Base-by-base conservation (phyloP, 2,797 vertebrate genomes). In the Sphenopsis melanotis region DNA sequence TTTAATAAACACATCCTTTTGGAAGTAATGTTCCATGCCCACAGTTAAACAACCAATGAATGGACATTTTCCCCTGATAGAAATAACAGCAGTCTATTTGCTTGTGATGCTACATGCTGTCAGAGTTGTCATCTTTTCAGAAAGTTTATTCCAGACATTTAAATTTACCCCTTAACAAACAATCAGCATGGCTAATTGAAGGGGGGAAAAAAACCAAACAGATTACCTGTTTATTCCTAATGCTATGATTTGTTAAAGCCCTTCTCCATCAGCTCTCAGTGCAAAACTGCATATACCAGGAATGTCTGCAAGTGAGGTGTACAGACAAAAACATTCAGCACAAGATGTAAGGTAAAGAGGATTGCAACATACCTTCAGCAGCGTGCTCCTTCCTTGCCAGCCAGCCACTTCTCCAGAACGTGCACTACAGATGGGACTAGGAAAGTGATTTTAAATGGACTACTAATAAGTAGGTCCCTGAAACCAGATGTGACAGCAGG, bases 351-450 rank as follows among this genome's bases (percentile, higher is more conserved):
- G 64, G 55, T 64, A 93, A 94, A 94, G 75, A 89, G 37, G 88
- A 88, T 94, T 77, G 81, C 56, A 84, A 96, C 96, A 9, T 97
- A 97, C 97, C 97, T 97, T 96, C 76, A 64, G 87, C 86, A 49
- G 19, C 2, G 75, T 77, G 66, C 71, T 94, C 49, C 72, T 80
- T 96, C 78, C 77, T 95, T 59, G 63, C 79, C 74, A 61, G 92
- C 36, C 84, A 52, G 80, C 12, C 90, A 41, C 32, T 66, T 85
- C 93, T 93, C 75, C 79, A 64, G 80, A 66, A 86, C 6, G 27
- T 76, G 63, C 92, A 74, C 89, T 96, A 93, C 78, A 74, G 92
- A 96, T 57, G 55, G 89, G 80, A 93, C 93, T 81, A 66, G 59
- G 72, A 81, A 95, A 94, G 93, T 93, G 76, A 94, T 93, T 69